These are phyloP conservation scores for Pangasius djambal DNA, from an alignment of 2,797 vertebrate genomes.

Conservation along the genomic window DNA sequence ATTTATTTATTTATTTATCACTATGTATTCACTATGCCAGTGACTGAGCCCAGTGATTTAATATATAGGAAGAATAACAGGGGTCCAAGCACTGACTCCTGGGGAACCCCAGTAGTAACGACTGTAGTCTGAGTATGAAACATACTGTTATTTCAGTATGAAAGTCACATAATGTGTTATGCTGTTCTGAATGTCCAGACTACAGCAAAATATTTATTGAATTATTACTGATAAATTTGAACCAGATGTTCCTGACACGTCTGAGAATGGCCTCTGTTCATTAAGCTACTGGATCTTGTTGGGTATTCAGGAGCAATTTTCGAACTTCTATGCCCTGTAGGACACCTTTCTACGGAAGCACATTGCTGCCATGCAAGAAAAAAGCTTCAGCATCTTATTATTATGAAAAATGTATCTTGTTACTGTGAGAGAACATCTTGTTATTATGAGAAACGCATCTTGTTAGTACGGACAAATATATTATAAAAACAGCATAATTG, in stretches of 20 bases:
- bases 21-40: neutral
- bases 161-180: neutral
- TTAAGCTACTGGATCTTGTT: neutral
- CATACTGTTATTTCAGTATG: neutral
- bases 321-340: neutral
- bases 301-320: neutral
- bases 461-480: neutral
- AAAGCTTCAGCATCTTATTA: neutral
- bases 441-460: neutral
- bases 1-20: neutral
- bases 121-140: neutral
- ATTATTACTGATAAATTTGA: conserved; percentile 7
- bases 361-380: neutral
- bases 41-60: neutral
- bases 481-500: neutral
- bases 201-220: neutral
- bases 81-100: neutral
- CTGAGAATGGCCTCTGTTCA: neutral
- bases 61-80: neutral
- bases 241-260: conserved; percentile 1
- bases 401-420: neutral
- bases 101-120: neutral
- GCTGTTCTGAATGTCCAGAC: neutral
- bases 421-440: neutral
- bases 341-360: neutral